A percentile compares a stretch with the other conserved stretches of the same genome.
These are phyloP conservation scores for Drosophila acutilabella DNA, from an alignment of 2,888 invertebrate species.

Conservation along the genomic window DNA sequence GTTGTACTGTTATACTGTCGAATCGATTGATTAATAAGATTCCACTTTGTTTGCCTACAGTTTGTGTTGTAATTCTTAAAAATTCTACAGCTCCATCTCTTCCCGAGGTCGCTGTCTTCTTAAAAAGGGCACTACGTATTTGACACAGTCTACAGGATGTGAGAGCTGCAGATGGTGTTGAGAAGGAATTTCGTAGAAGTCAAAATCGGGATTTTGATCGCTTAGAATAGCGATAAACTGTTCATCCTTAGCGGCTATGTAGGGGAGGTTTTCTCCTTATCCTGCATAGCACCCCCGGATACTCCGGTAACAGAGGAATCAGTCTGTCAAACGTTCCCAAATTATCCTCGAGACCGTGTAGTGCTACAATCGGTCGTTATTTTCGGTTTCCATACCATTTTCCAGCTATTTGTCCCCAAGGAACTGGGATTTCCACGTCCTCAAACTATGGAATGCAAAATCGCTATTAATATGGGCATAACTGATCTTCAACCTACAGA, in stretches of 20 bases:
- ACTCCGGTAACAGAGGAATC: constrained; percentile 86
- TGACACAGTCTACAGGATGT: not conserved
- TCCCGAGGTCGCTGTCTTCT: not conserved
- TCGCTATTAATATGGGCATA: no score
- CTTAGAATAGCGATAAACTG: not conserved
- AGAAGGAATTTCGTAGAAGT: not conserved
- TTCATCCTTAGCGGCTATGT: not conserved
- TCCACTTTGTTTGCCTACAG: no score
- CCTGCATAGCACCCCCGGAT: constrained; percentile 86
- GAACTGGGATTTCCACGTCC: constrained; percentile 88
- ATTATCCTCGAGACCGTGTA: constrained; percentile 93
- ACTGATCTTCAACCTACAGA: no score
- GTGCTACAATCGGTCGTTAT: constrained; percentile 88
- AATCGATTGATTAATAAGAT: no score
- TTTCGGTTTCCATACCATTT: constrained; percentile 89
- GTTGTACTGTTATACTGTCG: not conserved
- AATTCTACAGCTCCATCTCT: not conserved
- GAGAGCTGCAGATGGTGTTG: not conserved
- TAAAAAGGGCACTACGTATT: not conserved
- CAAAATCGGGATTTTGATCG: not conserved
- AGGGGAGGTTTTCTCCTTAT: not conserved
- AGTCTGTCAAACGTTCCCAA: constrained; percentile 90
- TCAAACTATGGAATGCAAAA: constrained; percentile 82
- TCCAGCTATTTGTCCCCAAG: constrained; percentile 89
- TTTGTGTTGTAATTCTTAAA: not conserved